phyloP scores from a whole-genome alignment of 92 coral and sea anemone genomes.

The Heteractis magnifica region DNA sequence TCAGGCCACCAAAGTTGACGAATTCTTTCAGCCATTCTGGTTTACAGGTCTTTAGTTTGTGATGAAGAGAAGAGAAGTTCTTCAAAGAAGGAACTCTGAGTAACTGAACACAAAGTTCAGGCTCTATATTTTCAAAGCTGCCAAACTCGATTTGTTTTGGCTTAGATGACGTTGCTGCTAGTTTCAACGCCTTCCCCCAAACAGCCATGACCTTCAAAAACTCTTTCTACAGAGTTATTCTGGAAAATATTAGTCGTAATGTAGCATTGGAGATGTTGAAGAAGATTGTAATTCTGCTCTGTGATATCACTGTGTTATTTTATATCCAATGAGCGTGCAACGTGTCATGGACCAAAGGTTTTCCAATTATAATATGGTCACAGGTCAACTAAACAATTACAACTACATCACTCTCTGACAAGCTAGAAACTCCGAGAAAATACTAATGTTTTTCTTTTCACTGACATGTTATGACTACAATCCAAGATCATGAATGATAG shows the following conservation, averaged over 20 bases:
- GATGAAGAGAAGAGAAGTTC: slow-evolving; percentile 71
- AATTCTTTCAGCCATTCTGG: slow-evolving; percentile 77
- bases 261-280: not conserved
- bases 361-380: not conserved
- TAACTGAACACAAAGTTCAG: slow-evolving; percentile 78
- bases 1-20: slow-evolving; percentile 78
- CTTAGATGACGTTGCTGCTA: slow-evolving; percentile 1
- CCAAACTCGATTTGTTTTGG: slow-evolving; percentile 30
- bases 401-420: not conserved
- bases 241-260: not conserved
- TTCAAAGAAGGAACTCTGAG: slow-evolving; percentile 81
- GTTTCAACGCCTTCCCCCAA: slow-evolving; percentile 37
- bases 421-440: slow-evolving; percentile 1
- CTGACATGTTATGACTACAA: not conserved
- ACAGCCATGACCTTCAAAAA: not conserved
- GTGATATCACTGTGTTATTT: not conserved
- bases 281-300: not conserved
- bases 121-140: slow-evolving; percentile 61
- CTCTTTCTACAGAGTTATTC: not conserved
- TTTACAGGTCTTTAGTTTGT: slow-evolving; percentile 63
- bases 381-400: not conserved
- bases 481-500: not conserved
- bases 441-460: too few relatives aligned
- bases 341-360: not conserved
- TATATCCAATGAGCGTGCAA: not conserved